Evolutionary conservation across 2,888 invertebrate genomes (phyloP).

Genomic region (Campoplex nolae): DNA sequence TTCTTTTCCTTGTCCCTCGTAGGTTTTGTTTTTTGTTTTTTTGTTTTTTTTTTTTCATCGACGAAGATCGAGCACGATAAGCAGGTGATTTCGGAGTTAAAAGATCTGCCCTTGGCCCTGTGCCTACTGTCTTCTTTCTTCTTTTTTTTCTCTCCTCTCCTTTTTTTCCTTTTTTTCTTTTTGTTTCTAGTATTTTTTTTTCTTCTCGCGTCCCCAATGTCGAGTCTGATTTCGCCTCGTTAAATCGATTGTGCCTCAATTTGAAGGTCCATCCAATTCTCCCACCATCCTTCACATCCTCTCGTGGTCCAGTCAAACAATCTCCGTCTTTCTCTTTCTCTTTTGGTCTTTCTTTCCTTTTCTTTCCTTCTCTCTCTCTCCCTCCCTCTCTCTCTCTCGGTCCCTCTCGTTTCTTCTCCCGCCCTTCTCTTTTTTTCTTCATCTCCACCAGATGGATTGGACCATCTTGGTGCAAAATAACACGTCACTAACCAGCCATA

Average conservation of each 20-base stretch:
- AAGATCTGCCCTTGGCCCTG: conserved; percentile 82
- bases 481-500: conserved; percentile 68
- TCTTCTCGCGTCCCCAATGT: conserved; percentile 47
- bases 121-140: conserved; percentile 14
- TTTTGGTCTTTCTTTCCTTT: background rate
- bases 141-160: background rate
- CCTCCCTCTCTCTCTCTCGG: background rate
- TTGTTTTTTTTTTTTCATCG: conserved; percentile 32
- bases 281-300: conserved; percentile 19
- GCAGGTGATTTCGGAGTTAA: conserved; percentile 72
- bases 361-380: background rate
- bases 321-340: conserved; percentile 2
- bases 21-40: background rate
- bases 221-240: conserved; percentile 76
- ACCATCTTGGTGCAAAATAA: conserved; percentile 52
- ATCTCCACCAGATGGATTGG: conserved; percentile 18
- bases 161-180: background rate
- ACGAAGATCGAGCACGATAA: conserved; percentile 38
- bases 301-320: background rate
- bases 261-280: conserved; percentile 66
- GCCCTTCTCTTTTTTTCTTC: conserved; percentile 18
- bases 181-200: conserved; percentile 7
- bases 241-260: conserved; percentile 82
- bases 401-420: background rate
- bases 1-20: background rate